Base-by-base conservation (phyloP, 92 coral and sea anemone species). In the Porites evermanni region DNA sequence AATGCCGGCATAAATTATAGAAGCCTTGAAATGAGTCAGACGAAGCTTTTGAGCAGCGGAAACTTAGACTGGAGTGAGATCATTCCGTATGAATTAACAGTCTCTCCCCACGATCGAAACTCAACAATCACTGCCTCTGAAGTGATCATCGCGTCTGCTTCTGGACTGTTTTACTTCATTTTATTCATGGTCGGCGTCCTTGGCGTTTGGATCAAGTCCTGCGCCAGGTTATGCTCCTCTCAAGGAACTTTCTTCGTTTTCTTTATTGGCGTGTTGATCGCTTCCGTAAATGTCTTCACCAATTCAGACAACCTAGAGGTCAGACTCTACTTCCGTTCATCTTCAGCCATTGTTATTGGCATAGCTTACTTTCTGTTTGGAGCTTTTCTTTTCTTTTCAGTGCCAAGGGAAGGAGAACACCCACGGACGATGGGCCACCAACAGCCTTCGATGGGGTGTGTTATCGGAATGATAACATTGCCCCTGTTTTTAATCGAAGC, bases 381-480 rank as follows among this genome's bases (percentile, higher is more conserved):
- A 17, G 91, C 82, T 6, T 17, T 64, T 23, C 72, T 75, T 13
- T 82, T 88, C 67, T 82, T 81, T 56, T 50, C 23, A 12, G 21
- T 17, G 13, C 72, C 71, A 75, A 14, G 66, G 9, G 54, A 77
- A 6, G 19, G 70, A n/a, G n/a, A 53, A 65, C 71, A 24, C 52
- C 66, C 21, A 53, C 19, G 70, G 19, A 75, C 91, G 18, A 20
- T 88, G 26, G 87, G 82, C 10, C 19, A 59, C 44, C 87, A 88
- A 1, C 91, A 88, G 50, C 88, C 88, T 10, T 88, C 83, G 5
- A 88, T 88, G 91, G 91, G 88, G 12, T 9, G 20, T 19, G 88
- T 76, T 0, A 77, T 88, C n/a, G 78, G 82, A 6, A 4, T 56
- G 12, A 75, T 88, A 24, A 88, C 91, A 4, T 67, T 76, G 21